These are phyloP conservation scores for Xestoiulus laeticollis DNA, from an alignment of 2,888 invertebrate species.

Conservation along the genomic window DNA sequence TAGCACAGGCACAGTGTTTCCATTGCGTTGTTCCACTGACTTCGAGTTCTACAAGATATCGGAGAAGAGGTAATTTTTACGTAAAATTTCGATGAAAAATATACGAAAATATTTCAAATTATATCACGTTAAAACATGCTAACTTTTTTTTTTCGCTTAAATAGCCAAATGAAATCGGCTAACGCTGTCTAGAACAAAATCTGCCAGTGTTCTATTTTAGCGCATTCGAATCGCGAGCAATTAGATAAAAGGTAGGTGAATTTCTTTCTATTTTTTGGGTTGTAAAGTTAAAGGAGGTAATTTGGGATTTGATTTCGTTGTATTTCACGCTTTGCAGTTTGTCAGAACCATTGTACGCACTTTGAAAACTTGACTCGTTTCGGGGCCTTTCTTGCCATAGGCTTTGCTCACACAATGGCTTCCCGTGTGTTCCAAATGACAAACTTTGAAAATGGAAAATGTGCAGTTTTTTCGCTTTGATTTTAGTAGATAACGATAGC, in stretches of 20 bases:
- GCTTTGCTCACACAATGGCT: constrained; percentile 55
- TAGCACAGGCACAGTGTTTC: background rate
- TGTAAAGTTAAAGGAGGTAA: background rate
- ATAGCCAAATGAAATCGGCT: background rate
- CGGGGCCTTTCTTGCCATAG: constrained; percentile 24
- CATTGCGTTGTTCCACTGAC: background rate
- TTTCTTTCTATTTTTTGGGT: background rate
- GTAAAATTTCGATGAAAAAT: too few relatives aligned
- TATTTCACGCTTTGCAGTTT: background rate
- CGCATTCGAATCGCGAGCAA: background rate
- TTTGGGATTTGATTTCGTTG: background rate
- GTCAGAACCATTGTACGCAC: constrained; percentile 42
- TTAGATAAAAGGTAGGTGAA: constrained; percentile 48
- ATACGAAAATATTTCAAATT: too few relatives aligned
- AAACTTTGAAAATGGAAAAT: background rate
- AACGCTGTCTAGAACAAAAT: constrained; percentile 22
- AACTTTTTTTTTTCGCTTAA: background rate
- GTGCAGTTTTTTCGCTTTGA: background rate
- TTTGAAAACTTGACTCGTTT: constrained; percentile 52
- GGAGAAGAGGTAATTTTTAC: too few relatives aligned
- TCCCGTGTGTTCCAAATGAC: constrained; percentile 49
- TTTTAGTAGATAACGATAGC: background rate
- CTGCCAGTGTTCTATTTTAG: constrained; percentile 39
- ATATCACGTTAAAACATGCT: too few relatives aligned
- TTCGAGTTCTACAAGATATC: too few relatives aligned